These are phyloP conservation scores for Pseudomyrmex sp. DNA, from an alignment of 1,140 invertebrate species.

Conservation along the genomic window DNA sequence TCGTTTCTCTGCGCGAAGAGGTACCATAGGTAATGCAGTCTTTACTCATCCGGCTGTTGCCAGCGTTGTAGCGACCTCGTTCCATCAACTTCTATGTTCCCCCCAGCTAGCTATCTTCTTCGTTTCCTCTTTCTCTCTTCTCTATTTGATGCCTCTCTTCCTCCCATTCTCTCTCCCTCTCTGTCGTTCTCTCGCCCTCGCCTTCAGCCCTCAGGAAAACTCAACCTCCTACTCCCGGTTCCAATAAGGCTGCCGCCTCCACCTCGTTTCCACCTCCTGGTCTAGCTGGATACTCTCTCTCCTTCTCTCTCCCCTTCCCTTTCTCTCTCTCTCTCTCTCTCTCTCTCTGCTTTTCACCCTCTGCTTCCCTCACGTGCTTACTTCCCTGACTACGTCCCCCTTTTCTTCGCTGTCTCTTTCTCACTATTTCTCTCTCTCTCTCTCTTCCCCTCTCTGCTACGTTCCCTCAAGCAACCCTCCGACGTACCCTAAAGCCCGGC, in stretches of 20 bases:
- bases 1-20: conserved; percentile 72
- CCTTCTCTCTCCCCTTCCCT: conserved; percentile 49
- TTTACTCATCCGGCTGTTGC: conserved; percentile 82
- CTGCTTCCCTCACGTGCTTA: conserved; percentile 45
- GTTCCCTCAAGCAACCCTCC: conserved; percentile 60
- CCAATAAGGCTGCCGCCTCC: conserved; percentile 81
- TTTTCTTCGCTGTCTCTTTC: conserved; percentile 35
- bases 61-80: conserved; percentile 82
- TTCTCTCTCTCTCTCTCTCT: too few species aligned
- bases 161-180: conserved; percentile 28
- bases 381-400: conserved; percentile 32
- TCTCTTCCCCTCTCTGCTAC: conserved; percentile 38
- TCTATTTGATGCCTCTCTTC: conserved; percentile 53
- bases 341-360: conserved; percentile 54
- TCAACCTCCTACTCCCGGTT: conserved; percentile 77
- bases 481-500: conserved; percentile 59
- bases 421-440: conserved; percentile 50
- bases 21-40: conserved; percentile 81
- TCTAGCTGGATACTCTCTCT: conserved; percentile 50
- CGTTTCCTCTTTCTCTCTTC: conserved; percentile 49
- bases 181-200: conserved; percentile 70
- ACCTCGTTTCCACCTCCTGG: conserved; percentile 64
- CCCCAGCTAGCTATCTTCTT: conserved; percentile 64
- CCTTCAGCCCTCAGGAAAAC: conserved; percentile 81
- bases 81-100: conserved; percentile 78